Evolutionary conservation across 2,888 invertebrate species (phyloP), one percentile per base, ranked within the genome.

Genomic region (Diachrysia chrysitis): DNA sequence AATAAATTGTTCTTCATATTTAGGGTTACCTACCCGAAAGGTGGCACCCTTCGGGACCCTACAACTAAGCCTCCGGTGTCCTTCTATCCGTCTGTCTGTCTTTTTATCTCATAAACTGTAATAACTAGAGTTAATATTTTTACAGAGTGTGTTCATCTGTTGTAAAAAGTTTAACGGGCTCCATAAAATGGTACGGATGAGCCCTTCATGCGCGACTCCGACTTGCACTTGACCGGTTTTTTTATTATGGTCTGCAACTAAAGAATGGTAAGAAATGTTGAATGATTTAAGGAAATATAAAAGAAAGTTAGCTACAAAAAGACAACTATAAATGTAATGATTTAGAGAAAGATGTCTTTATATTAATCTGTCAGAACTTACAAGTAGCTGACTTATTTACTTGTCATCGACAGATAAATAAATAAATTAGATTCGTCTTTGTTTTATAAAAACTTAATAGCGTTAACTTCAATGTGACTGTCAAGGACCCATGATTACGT

Each of bases 401-500:
- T 82, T 73, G 76, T 79, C 75, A 63, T 76, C 71, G 72, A 64
- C 68, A 64, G 63, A 58, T 74, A 76, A 78, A 76, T 82, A 80
- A 75, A 81, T 82, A 82, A 85, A 78, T 80, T 58, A 70, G 69
- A 78, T 81, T 73, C 73, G 73, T 71, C 76, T 81, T 25, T 25
- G 25, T 25, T 25, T 25, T 19, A 69, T 73, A 83, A 76, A 79
- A 83, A 83, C 73, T 69, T 64, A 81, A 78, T 77, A 67, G 78
- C 75, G 73, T 77, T 77, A 77, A 80, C 76, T 73, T 82, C 85
- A 83, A 81, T 82, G 84, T 85, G 85, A 86, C 83, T 87, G 87
- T 82, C 83, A 85, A 86, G 86, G 85, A 85, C 85, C 78, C 57
- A 64, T 76, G 83, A 86, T 87, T 87, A 83, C 73, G 67, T 59